Base-by-base conservation (phyloP, 2,113 vertebrate genomes). In the Antechinus flavipes region DNA sequence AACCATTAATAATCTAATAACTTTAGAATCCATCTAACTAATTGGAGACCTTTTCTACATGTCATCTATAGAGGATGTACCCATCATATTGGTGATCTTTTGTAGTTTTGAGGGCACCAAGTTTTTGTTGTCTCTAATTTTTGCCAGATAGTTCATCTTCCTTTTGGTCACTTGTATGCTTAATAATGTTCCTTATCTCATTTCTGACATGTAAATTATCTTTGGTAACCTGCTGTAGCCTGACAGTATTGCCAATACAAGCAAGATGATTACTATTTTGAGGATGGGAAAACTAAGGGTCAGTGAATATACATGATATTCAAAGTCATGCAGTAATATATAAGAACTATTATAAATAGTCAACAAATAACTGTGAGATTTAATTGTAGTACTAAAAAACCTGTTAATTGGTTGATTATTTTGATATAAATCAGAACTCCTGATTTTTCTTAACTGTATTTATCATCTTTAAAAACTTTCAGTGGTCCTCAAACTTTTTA, bases 391-490 rank as follows among this genome's bases (percentile, higher is more conserved):
- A 42, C 68, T 42, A 84, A 84, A 84, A 84, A 84, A 42, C 26
- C n/a, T 42, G 68, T 16, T 27, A 26, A 58, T 42, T n/a, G 35
- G 8, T 26, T 35, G 9, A 35, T 25, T 93, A 93, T 89, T 11
- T 22, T 90, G 26, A 52, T 93, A 68, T 54, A 89, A 54, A 26
- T 61, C 76, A 58, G 35, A 49, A 49, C 30, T 58, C 58, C 91
- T 68, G 89, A 94, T 52, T 91, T 84, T 42, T 53, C 94, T 91
- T 93, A 93, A 90, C 16, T 76, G 6, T 11, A 54, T 91, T 95
- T 92, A 61, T 91, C 92, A 47, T 94, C 49, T 90, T 95, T 93
- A 54, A 50, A 95, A 93, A 58, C 90, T 58, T 52, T 42, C 42
- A 42, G 42, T 42, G 42, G 42, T 42, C 42, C 42, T 42, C 42